Evolutionary conservation across 2,888 invertebrate species (phyloP).

Genomic region (Melieria picta): DNA sequence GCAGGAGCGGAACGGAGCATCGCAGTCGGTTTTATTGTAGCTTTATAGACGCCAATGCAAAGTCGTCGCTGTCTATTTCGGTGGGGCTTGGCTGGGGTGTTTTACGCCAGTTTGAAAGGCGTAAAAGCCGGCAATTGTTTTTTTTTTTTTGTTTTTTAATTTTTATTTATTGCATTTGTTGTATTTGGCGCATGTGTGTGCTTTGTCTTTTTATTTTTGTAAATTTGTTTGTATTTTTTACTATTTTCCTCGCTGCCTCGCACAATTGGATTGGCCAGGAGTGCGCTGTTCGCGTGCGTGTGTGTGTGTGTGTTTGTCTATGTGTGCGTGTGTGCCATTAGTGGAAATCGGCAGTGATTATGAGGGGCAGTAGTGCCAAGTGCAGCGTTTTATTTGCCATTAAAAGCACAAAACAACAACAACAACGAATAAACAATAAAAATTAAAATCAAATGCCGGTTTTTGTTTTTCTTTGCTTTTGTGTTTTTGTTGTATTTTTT

Average conservation of each 20-base stretch:
- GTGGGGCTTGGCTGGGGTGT: too few relatives aligned
- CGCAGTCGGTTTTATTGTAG: background rate
- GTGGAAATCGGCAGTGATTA: constrained; percentile 8
- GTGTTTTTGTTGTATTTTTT: too few relatives aligned
- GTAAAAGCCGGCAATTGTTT: constrained; percentile 22
- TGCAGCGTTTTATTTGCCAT: constrained; percentile 25
- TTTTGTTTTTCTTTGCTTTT: constrained; percentile 13
- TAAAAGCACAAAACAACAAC: background rate
- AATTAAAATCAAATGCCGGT: constrained; percentile 24
- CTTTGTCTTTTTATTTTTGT: constrained; percentile 7
- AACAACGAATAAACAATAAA: constrained; percentile 21
- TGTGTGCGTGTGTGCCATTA: background rate
- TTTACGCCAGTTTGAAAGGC: too few relatives aligned
- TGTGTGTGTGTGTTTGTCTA: background rate
- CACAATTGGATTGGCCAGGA: constrained; percentile 30
- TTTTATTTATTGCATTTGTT: constrained; percentile 1
- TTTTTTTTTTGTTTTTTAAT: background rate
- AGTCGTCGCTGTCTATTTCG: too few relatives aligned
- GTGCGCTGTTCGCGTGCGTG: constrained; percentile 5
- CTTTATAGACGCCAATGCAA: background rate
- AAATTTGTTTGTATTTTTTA: background rate
- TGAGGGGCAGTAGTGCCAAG: constrained; percentile 37
- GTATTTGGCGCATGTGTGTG: background rate
- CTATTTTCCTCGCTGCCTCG: background rate
- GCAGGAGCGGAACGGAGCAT: background rate